A percentile compares a stretch with the other conserved stretches of the same genome.
These are phyloP conservation scores for Drosophila meridiana DNA, from an alignment of 2,888 invertebrate species.

Conservation along the genomic window DNA sequence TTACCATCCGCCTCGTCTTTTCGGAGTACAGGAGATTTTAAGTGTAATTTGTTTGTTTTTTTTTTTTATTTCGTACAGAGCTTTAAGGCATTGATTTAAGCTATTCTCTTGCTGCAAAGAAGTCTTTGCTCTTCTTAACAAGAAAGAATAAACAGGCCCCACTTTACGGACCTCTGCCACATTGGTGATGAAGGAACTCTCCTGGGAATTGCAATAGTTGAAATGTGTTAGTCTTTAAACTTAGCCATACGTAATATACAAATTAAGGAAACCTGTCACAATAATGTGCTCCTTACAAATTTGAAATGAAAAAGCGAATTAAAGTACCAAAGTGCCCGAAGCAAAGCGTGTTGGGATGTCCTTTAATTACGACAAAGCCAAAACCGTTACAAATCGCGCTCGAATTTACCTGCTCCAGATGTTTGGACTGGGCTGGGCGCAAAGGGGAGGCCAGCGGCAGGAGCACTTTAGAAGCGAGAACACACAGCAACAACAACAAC, in stretches of 20 bases:
- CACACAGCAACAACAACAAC: slow-evolving; percentile 5
- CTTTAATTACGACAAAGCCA: slow-evolving; percentile 69
- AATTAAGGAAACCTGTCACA: slow-evolving; percentile 71
- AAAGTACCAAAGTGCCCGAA: slow-evolving; percentile 30
- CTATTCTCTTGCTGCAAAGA: neutral
- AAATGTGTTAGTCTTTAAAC: neutral
- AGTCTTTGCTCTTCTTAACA: neutral
- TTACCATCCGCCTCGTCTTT: slow-evolving; percentile 13
- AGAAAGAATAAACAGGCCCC: neutral
- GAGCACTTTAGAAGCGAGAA: slow-evolving; percentile 13
- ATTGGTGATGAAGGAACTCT: too few relatives aligned
- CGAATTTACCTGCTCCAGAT: slow-evolving; percentile 79
- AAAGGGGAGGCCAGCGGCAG: neutral
- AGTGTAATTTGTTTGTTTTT: slow-evolving; percentile 1
- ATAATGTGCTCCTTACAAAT: slow-evolving; percentile 47
- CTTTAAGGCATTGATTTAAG: neutral
- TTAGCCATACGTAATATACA: slow-evolving; percentile 22
- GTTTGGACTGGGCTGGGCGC: neutral
- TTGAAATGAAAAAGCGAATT: slow-evolving; percentile 21
- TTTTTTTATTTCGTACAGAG: neutral
- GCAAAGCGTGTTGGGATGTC: slow-evolving; percentile 31
- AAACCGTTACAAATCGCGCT: slow-evolving; percentile 83
- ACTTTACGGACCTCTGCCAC: neutral
- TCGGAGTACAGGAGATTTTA: slow-evolving; percentile 9
- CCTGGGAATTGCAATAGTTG: neutral